Evolutionary conservation across 2,888 invertebrate species (phyloP), one percentile per base, ranked within the genome.

Genomic region (Dicyrtomina minuta): DNA sequence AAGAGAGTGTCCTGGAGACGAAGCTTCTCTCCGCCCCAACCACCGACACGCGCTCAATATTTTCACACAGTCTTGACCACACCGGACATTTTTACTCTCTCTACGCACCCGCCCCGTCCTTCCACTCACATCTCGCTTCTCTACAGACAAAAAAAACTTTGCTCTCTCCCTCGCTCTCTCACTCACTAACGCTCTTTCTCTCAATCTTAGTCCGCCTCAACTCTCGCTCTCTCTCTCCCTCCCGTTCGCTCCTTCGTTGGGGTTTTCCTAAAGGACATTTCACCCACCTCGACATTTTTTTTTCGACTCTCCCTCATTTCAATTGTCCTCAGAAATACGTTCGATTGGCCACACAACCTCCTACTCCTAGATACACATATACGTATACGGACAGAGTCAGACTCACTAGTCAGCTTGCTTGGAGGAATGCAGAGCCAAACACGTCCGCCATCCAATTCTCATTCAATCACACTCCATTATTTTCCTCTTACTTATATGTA

Each of bases 1-100:
- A 22, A 24, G 58, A 46, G 60, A 67, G 44, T 58, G 56, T 66
- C 58, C 59, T 60, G 59, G 59, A 60, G 59, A 39, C 58, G 41
- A 33, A 39, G 20, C 58, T 58, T 59, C 43, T 59, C 59, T 59
- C 59, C 43, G 59, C 59, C 59, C 70, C 56, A 70, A 58, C 56
- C 59, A 46, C 70, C 70, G 65, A 64, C 64, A 65, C 65, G 55
- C 66, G 70, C 70, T 60, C 66, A 69, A 70, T 66, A 62, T 66
- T 61, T 70, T 66, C 62, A 64, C 69, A 69, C 69, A 64, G 58
- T 64, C 69, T 69, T 69, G 69, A 69, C 69, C 69, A 69, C 69
- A 69, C 69, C 51, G 69, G 68, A 68, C 68, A 68, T 68, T 68
- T 68, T 68, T 68, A 68, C 68, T 68, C 60, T 61, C 46, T 56